Base-by-base conservation (phyloP, 1,140 invertebrate genomes). In the Coelopa frigida region DNA sequence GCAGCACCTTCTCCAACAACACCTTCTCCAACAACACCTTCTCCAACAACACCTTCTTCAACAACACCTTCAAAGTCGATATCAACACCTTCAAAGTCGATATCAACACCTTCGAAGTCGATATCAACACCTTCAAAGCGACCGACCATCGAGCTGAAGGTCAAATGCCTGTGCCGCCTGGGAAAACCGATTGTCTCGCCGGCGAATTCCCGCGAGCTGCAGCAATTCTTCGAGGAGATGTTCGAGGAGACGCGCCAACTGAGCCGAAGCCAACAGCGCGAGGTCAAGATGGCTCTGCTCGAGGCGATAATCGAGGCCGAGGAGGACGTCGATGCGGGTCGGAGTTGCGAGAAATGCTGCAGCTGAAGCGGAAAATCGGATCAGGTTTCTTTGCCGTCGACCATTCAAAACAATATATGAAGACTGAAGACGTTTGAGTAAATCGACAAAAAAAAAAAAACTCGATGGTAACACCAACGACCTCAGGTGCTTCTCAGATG, bases 181-280 rank as follows among this genome's bases (percentile, higher is more conserved):
- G 14, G 5, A 5, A n/a, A 35, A 14, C 33, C 14, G 6, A 14
- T 17, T 5, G 18, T 7, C 33, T 7, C n/a, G n/a, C n/a, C 6
- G 18, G 18, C 5, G 6, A 17, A 35, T 7, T 17, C n/a, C 5
- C n/a, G 18, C 6, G 46, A 41, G 18, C 15, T 42, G 14, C 33
- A 23, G 2, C 38, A 42, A 21, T 48, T 48, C 23, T 48, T 48
- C 37, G 22, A 31, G 21, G 4, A 10, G 29, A 42, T 42, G 46
- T 48, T 41, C 20, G 38, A 48, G 11, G 14, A 35, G 10, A 42
- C 46, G 11, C 8, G 29, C 4, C 31, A 23, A n/a, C 32, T 48
- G 10, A 42, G 5, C 20, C 17, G 27, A n/a, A 20, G n/a, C 26
- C 14, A 24, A 6, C 46, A 41, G 10, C 38, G 40, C 11, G 18